phyloP scores from a whole-genome alignment of 2,797 vertebrate genomes.

The Fistularia tabacaria region DNA sequence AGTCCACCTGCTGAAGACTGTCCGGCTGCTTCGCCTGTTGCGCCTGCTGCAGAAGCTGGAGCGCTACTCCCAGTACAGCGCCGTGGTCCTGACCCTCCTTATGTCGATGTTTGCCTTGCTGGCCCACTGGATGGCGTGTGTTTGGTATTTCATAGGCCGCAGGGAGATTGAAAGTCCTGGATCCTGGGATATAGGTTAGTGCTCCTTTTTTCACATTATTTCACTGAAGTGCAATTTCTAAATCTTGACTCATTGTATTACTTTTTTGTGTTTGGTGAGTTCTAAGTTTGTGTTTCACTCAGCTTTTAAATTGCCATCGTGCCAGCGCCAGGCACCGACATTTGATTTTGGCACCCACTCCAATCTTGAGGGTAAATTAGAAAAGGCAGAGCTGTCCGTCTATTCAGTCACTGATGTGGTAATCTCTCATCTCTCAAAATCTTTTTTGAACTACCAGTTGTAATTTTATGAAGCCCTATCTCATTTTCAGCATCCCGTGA shows the following conservation, averaged over 20 bases:
- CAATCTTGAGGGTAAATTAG: too few relatives aligned
- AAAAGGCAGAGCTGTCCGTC: too few relatives aligned
- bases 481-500: too few relatives aligned
- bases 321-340: too few relatives aligned
- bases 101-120: slow-evolving; percentile 88
- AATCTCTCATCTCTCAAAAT: too few relatives aligned
- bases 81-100: slow-evolving; percentile 83
- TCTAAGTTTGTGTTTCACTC: too few relatives aligned
- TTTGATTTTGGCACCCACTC: too few relatives aligned
- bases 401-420: too few relatives aligned
- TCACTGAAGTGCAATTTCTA: not conserved
- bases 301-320: too few relatives aligned
- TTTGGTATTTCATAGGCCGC: slow-evolving; percentile 87
- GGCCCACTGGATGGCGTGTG: slow-evolving; percentile 87
- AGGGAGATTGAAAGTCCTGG: slow-evolving; percentile 77
- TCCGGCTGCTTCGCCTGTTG: slow-evolving; percentile 79
- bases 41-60: slow-evolving; percentile 84
- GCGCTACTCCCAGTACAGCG: slow-evolving; percentile 86
- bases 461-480: too few relatives aligned
- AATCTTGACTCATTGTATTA: not conserved
- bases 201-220: not conserved
- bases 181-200: slow-evolving; percentile 80
- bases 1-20: slow-evolving; percentile 84
- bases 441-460: too few relatives aligned
- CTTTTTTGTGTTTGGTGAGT: too few relatives aligned